Evolutionary conservation across 2,113 vertebrate species (phyloP).

Genomic region (Merops nubicus): DNA sequence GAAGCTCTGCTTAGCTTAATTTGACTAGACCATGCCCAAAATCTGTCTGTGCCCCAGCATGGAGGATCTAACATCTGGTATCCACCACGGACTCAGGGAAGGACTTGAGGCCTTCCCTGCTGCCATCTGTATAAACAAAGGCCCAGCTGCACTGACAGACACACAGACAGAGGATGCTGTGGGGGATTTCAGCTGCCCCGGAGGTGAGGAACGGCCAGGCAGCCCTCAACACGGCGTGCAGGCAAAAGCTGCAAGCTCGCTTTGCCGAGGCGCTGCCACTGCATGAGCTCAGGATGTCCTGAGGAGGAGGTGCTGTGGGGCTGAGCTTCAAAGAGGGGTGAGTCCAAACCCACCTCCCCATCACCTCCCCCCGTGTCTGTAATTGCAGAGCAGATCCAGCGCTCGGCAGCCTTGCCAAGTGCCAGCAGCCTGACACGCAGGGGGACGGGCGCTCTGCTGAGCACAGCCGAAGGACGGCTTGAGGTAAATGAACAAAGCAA

Average conservation of each 20-base stretch:
- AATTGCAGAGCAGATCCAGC: neutral
- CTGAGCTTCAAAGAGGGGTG: neutral
- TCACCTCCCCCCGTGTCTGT: neutral
- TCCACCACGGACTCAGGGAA: neutral
- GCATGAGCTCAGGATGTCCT: neutral
- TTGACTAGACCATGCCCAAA: neutral
- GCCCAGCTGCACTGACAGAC: neutral
- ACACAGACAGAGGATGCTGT: neutral
- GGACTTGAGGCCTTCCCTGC: neutral
- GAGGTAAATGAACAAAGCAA: neutral
- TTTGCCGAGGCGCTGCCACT: neutral
- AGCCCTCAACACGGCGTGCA: neutral
- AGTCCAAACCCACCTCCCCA: accelerated
- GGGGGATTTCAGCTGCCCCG: neutral
- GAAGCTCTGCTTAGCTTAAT: neutral
- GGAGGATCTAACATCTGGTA: neutral
- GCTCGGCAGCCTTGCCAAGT: neutral
- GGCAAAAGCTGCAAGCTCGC: neutral
- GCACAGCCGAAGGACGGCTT: neutral
- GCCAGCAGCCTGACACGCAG: neutral
- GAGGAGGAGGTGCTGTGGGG: neutral
- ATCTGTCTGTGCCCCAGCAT: neutral
- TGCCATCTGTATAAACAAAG: neutral
- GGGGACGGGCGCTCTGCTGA: neutral
- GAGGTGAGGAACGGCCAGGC: neutral